A percentile compares a stretch with the other conserved stretches of the same genome.
Evolutionary conservation across 2,888 invertebrate species (phyloP).

Genomic region (Ormyrus pomaceus): DNA sequence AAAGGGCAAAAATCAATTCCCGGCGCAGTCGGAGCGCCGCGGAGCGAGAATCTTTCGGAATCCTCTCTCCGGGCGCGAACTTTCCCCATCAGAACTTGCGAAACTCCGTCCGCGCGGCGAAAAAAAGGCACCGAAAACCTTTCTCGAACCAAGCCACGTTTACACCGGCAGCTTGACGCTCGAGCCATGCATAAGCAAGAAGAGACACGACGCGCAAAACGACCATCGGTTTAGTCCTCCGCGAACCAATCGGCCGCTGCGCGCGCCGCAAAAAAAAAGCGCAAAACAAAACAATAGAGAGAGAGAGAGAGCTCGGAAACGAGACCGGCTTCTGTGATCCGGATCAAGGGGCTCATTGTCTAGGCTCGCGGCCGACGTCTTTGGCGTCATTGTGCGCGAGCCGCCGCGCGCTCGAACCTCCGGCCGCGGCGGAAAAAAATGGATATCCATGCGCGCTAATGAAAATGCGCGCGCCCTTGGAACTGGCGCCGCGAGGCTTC

Average conservation of each 20-base stretch:
- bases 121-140: slow-evolving; percentile 4
- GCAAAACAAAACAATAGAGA: background rate
- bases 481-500: background rate
- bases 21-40: no score
- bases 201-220: no score
- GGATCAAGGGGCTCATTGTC: slow-evolving; percentile 43
- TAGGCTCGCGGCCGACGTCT: background rate
- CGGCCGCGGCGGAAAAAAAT: no score
- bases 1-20: no score
- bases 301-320: background rate
- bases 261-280: background rate
- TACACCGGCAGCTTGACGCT: no score
- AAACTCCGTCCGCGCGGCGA: background rate
- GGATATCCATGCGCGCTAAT: slow-evolving; percentile 14
- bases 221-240: no score
- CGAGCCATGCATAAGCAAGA: no score
- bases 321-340: slow-evolving; percentile 35
- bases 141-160: no score
- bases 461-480: slow-evolving; percentile 34
- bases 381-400: background rate
- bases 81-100: slow-evolving; percentile 30
- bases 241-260: slow-evolving; percentile 1
- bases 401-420: no score
- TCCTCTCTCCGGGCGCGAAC: background rate
- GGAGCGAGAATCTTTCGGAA: background rate